A percentile compares a stretch with the other conserved stretches of the same genome.
phyloP scores from a whole-genome alignment of 92 coral and sea anemone species.

The Parazoanthus swiftii region DNA sequence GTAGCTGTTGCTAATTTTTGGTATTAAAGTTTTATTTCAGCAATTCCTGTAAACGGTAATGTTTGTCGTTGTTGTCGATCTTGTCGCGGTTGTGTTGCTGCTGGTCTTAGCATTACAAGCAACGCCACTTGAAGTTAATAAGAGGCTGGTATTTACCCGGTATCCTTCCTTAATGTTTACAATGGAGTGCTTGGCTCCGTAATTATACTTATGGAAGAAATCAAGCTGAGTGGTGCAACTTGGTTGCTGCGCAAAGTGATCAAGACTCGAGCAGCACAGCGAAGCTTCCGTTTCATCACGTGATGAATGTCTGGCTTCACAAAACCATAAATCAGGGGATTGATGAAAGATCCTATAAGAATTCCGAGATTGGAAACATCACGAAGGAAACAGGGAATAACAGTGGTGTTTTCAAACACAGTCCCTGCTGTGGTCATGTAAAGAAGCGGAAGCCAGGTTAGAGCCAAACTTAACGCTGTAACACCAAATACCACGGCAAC shows the following conservation, averaged over 20 bases:
- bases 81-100: too few relatives aligned
- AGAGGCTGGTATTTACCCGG: not conserved
- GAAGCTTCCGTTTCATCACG: not conserved
- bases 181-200: not conserved
- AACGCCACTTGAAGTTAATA: not conserved
- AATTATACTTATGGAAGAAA: not conserved
- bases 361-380: not conserved
- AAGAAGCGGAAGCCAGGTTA: not conserved
- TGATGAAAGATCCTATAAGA: not conserved
- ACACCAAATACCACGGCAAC: not conserved
- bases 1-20: too few relatives aligned
- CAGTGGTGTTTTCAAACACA: not conserved
- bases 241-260: not conserved
- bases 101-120: too few relatives aligned
- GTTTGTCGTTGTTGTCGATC: too few relatives aligned
- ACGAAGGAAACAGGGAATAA: not conserved
- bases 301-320: slow-evolving; percentile 7
- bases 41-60: too few relatives aligned
- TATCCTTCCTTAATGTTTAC: not conserved
- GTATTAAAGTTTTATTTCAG: too few relatives aligned
- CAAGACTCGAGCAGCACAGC: not conserved
- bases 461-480: not conserved
- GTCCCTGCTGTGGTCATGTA: not conserved
- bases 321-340: slow-evolving; percentile 8
- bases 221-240: not conserved